Evolutionary conservation across 2,797 vertebrate genomes (phyloP).

Genomic region (Sandelia bainsii): DNA sequence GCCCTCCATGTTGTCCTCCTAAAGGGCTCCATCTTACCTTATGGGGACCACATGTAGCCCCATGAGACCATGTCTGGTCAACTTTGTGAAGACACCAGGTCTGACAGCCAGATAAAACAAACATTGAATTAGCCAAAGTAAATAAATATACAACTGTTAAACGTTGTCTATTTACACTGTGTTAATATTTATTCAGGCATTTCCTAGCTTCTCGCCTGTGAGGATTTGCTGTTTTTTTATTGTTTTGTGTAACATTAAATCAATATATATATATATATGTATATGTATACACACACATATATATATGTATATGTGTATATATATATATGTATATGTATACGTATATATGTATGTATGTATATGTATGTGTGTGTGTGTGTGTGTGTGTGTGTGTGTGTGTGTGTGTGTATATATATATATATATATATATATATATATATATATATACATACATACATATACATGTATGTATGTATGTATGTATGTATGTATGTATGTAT

Average conservation of each 20-base stretch:
- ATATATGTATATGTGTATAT: no score
- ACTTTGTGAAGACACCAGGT: constrained; percentile 32
- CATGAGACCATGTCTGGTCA: constrained; percentile 35
- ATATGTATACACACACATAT: no score
- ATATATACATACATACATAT: no score
- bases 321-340: no score
- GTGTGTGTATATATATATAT: no score
- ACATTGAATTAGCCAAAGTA: constrained; percentile 12
- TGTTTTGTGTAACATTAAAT: neutral
- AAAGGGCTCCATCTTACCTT: constrained; percentile 42
- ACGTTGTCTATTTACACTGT: neutral
- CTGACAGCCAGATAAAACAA: constrained; percentile 7
- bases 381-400: no score
- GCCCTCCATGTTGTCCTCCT: constrained; percentile 40
- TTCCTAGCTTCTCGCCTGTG: neutral
- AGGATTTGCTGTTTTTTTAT: neutral
- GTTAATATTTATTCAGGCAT: neutral
- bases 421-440: no score
- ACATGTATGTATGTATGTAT: no score
- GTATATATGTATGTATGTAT: no score
- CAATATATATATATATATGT: no score
- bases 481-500: no score
- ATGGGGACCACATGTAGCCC: constrained; percentile 22
- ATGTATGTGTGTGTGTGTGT: no score
- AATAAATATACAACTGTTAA: neutral